Base-by-base conservation (phyloP, 2,888 invertebrate species). In the Ferrisia virgata region DNA sequence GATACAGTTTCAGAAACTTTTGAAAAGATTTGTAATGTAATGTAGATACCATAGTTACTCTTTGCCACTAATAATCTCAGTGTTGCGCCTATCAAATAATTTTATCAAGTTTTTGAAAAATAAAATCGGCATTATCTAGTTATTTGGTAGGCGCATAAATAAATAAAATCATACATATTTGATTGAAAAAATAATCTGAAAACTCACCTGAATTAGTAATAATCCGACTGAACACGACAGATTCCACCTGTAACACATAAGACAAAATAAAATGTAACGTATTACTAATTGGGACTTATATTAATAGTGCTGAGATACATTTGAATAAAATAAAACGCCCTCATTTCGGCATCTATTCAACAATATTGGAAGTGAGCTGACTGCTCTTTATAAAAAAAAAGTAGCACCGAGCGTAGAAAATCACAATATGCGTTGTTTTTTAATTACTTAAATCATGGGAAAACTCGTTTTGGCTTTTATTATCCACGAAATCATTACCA, bases 161-260 rank as follows among this genome's bases (percentile, higher is more conserved):
- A n/a, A n/a, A n/a, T n/a, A n/a, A n/a, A n/a, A n/a, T n/a, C n/a
- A n/a, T n/a, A n/a, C n/a, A n/a, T n/a, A n/a, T n/a, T n/a, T n/a
- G n/a, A 6, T 43, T 43, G 5, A 28, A 64, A 64, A 64, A 5
- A 43, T 64, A 18, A 28, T 36, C 0, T 18, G 15, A 11, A 11
- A 15, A 22, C 43, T 83, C 47, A 83, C 83, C 83, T 83, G 83
- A 76, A 83, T 39, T 2, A 83, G 31, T 31, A 72, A 33, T 69
- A 83, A 83, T 76, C 69, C 83, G 31, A 69, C 28, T n/a, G 40
- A 83, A 43, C 83, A 39, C 18, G 69, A 72, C 18, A 72, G 43
- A 47, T 83, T 72, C 83, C 72, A 76, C 47, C 83, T 83, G 76
- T 22, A 83, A 83, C 83, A 36, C 2, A 40, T 11, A 11, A 82